Evolutionary conservation across 2,797 vertebrate species (phyloP).

Genomic region (Anabacerthia variegaticeps): DNA sequence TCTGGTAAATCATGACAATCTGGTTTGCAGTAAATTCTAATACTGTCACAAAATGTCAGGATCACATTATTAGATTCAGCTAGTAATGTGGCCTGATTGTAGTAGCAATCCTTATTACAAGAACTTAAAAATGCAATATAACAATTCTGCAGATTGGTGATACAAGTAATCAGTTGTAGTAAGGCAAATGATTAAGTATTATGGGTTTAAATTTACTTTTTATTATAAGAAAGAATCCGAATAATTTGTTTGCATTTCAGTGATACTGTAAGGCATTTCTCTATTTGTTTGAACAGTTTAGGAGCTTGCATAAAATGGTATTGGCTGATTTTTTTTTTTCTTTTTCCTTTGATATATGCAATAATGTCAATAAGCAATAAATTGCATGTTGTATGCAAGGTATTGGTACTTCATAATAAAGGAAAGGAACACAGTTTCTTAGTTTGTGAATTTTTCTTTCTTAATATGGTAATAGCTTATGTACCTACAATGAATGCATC

Average conservation of each 20-base stretch:
- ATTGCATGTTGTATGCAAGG: slow-evolving; percentile 72
- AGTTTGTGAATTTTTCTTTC: slow-evolving; percentile 3
- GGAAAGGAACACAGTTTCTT: slow-evolving; percentile 40
- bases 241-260: slow-evolving; percentile 47
- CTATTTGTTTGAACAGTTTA: slow-evolving; percentile 31
- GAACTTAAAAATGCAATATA: slow-evolving; percentile 13
- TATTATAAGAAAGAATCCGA: background rate
- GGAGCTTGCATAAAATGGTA: slow-evolving; percentile 48
- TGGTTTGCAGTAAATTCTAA: slow-evolving; percentile 17
- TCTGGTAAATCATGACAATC: slow-evolving; percentile 30
- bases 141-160: background rate
- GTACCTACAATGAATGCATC: background rate
- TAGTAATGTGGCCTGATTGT: background rate
- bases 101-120: background rate
- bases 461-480: background rate
- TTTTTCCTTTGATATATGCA: slow-evolving; percentile 61
- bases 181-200: background rate
- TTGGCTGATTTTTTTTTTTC: slow-evolving; percentile 16
- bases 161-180: background rate
- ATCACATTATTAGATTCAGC: background rate
- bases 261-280: slow-evolving; percentile 48
- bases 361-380: slow-evolving; percentile 79
- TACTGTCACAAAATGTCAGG: background rate
- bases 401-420: slow-evolving; percentile 65
- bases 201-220: slow-evolving; percentile 9